Percentiles rank a stretch among this genome's conserved stretches.
Conservation (phyloP, 2,888 invertebrate species). For the Miltochrista miniata region DNA sequence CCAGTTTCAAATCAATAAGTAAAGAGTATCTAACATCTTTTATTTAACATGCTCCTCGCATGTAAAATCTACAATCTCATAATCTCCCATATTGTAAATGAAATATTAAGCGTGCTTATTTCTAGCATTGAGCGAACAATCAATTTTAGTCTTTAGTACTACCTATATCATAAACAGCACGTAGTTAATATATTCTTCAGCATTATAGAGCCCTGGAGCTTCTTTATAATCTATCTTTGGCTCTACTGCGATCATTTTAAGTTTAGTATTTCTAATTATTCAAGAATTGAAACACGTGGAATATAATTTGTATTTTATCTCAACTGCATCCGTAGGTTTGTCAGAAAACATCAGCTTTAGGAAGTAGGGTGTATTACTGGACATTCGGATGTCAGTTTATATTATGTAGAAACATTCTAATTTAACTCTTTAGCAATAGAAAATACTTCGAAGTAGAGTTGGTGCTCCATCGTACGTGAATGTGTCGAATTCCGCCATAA, state of each 20-base stretch:
- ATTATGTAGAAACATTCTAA: no score
- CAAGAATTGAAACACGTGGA: background rate
- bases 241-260: background rate
- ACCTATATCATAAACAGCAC: background rate
- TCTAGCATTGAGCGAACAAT: background rate
- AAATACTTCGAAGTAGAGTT: no score
- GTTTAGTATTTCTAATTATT: background rate
- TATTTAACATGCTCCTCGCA: no score
- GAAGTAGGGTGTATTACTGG: no score
- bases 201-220: background rate
- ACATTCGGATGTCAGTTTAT: no score
- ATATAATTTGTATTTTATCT: no score
- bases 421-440: no score
- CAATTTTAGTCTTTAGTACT: background rate
- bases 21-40: no score
- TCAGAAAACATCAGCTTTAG: no score
- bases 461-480: conserved; percentile 8
- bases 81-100: background rate
- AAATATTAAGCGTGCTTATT: background rate
- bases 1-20: no score
- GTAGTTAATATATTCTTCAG: background rate
- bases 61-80: background rate
- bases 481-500: conserved; percentile 23
- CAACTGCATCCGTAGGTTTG: no score
- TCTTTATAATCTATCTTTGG: background rate